Base-by-base conservation (phyloP, 1,140 invertebrate genomes). In the Drosophila suzukii region DNA sequence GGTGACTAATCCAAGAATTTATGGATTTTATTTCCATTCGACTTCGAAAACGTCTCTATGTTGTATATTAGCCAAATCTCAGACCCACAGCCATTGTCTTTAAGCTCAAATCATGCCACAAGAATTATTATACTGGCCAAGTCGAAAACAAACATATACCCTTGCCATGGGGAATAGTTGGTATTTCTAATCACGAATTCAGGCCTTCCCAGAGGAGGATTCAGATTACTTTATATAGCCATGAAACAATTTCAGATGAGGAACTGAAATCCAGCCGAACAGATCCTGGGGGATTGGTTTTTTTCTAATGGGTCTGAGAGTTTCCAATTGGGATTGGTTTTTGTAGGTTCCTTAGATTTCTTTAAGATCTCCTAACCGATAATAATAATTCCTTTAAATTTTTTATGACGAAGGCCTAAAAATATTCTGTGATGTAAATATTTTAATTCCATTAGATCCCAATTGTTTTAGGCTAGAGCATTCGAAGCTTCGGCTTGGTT, bases 41-140 rank as follows among this genome's bases (percentile, higher is more conserved):
- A 57, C 49, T 71, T 34, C 49, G 30, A 65, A 49, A 41, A 49
- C 39, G 8, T 36, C 51, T 27, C 51, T n/a, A 47, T 62, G 60
- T 67, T 78, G 72, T 89, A 89, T 84, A 89, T 81, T 91, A 78
- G 81, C 72, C 73, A 88, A 90, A 90, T 91, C 86, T 62, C 41
- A 27, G 43, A 80, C 61, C 78, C 75, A 80, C 79, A 84, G 65
- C 55, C 61, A 88, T 84, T 88, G 84, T 88, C 84, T 88, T 89
- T 77, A 71, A 41, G 62, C 75, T 49, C 41, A 75, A 86, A 78
- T 76, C 78, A 65, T 68, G 70, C 46, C 68, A 60, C 43, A 63
- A 62, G 61, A 75, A 47, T 57, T 57, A 73, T 73, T 57, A 38
- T 27, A n/a, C 53, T 46, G 34, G 20, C 44, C 56, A 34, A 67